phyloP scores from a whole-genome alignment of 2,797 vertebrate species.

The Hipposideros larvatus region DNA sequence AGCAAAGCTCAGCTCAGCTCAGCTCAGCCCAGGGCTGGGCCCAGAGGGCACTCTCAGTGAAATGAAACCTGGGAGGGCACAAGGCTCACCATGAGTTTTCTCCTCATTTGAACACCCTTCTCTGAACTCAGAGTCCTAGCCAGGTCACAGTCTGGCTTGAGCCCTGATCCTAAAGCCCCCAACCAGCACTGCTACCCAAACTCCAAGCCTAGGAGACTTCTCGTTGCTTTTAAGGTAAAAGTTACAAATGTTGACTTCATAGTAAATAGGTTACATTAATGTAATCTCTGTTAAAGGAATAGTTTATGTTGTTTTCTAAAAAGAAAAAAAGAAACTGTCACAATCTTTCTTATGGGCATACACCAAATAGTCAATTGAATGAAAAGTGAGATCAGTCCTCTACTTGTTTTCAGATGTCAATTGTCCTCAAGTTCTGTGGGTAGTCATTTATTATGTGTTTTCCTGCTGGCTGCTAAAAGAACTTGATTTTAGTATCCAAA shows the following conservation, averaged over 20 bases:
- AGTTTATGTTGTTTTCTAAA: neutral
- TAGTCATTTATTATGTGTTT: neutral
- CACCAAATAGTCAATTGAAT: neutral
- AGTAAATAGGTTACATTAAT: neutral
- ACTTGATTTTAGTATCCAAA: neutral
- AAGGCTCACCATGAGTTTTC: neutral
- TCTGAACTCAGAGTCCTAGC: neutral
- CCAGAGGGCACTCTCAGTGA: neutral
- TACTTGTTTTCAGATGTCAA: neutral
- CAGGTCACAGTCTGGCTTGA: neutral
- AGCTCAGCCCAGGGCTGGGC: neutral
- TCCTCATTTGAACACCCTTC: neutral
- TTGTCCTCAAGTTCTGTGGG: neutral
- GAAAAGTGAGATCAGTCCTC: neutral
- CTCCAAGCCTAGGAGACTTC: neutral
- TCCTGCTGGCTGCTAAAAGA: neutral
- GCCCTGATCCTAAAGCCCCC: neutral
- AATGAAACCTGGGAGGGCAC: neutral
- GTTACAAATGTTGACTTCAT: neutral
- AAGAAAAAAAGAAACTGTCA: neutral
- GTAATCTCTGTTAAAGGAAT: conserved; percentile 4
- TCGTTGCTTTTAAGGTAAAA: neutral
- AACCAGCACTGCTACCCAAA: neutral
- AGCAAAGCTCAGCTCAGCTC: neutral
- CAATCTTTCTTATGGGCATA: neutral